Conservation (phyloP, 1,140 invertebrate genomes). For the Sarcophaga bullata region DNA sequence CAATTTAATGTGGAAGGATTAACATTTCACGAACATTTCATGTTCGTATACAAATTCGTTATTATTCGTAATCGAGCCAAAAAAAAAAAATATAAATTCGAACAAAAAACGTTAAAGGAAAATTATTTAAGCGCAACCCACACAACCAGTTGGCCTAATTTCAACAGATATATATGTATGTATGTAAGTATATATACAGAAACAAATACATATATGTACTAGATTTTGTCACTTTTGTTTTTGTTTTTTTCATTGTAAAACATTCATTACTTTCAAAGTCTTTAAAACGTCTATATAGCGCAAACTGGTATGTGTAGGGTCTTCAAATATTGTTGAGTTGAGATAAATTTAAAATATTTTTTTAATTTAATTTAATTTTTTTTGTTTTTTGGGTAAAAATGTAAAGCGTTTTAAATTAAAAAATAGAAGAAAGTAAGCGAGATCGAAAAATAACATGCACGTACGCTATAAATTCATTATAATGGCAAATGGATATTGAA, state of each 20-base stretch:
- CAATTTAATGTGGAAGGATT: background rate
- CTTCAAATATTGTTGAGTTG: background rate
- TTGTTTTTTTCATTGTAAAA: no score
- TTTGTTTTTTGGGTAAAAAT: conserved; percentile 25
- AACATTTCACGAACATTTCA: background rate
- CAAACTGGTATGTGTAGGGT: conserved; percentile 15
- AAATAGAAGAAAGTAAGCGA: conserved; percentile 34
- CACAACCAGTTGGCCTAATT: background rate
- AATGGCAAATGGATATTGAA: background rate
- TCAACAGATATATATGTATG: background rate
- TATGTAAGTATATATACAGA: background rate
- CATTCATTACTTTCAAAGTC: no score
- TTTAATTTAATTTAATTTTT: background rate
- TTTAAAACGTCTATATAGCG: background rate
- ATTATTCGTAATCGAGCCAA: background rate
- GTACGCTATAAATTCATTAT: conserved; percentile 36
- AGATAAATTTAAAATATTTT: background rate
- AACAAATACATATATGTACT: background rate
- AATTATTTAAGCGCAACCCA: background rate
- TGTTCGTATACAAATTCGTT: no score
- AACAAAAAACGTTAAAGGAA: background rate
- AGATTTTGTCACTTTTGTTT: background rate
- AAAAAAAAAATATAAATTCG: background rate
- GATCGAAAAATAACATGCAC: conserved; percentile 43
- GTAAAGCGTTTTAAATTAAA: conserved; percentile 30